Base-by-base conservation (phyloP, 2,113 vertebrate genomes). In the Bettongia penicillata region DNA sequence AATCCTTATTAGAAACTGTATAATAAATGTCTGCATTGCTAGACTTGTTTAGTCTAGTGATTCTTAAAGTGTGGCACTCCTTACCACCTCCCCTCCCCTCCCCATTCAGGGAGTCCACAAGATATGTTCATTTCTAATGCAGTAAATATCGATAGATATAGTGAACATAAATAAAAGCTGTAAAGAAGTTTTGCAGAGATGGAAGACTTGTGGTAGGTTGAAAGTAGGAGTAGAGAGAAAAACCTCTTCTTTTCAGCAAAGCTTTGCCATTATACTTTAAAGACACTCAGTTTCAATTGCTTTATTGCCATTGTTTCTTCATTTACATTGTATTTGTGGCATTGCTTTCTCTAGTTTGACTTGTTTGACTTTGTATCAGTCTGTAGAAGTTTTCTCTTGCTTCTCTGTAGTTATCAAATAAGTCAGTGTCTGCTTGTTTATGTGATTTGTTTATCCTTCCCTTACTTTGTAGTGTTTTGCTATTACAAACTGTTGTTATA, bases 11-110 rank as follows among this genome's bases (percentile, higher is more conserved):
- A 61, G 53, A 51, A 96, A 89, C 93, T 95, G 53, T 0, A 90
- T 14, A 95, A 93, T 55, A 93, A 61, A 61, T 94, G 2, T 26
- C 92, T 94, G 49, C 61, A 93, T 19, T 47, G 84, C 92, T 93
- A 94, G 48, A 25, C 77, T 90, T 94, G 55, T 90, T 1, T 50
- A 14, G 25, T 90, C 94, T 89, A 68, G 8, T 61, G 47, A 43
- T 84, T 92, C 95, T 37, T 10, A 55, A 68, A 68, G 12, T 37
- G 11, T 95, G 92, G 93, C 28, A 91, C 28, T 90, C 53, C 51
- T 23, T 3, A 48, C 48, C 48, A 77, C 24, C 25, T 96, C 94
- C 43, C 89, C 26, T 68, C 50, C 51, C 24, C 47, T 11, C 50
- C 12, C 6, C 37, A 77, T 8, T 55, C 49, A 68, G 57, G 57